A percentile compares a stretch with the other conserved stretches of the same genome.
These are phyloP conservation scores for Drosophila melanosoma DNA, from an alignment of 2,888 invertebrate species.

Conservation along the genomic window DNA sequence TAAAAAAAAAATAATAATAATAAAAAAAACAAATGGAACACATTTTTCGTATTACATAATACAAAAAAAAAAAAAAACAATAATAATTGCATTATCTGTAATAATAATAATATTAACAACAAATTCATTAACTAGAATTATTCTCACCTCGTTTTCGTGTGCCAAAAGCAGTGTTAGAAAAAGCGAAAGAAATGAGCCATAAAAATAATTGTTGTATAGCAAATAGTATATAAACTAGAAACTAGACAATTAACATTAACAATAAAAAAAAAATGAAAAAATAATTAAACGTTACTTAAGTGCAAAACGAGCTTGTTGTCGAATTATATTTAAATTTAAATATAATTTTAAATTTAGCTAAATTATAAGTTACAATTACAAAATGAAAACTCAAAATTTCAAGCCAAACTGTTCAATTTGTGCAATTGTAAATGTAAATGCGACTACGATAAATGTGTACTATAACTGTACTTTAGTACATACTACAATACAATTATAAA, in stretches of 20 bases:
- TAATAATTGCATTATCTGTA: conserved; percentile 31
- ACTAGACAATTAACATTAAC: conserved; percentile 38
- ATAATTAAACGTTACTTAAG: conserved; percentile 67
- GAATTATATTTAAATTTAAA: conserved; percentile 57
- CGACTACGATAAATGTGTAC: conserved; percentile 16
- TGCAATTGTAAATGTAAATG: conserved; percentile 34
- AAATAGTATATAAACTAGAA: conserved; percentile 27
- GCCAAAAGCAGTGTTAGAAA: conserved; percentile 17
- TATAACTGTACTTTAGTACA: conserved; percentile 33
- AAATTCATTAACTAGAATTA: conserved; percentile 37
- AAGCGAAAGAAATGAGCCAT: not conserved
- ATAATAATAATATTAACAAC: conserved; percentile 16
- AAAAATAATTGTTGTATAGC: conserved; percentile 59
- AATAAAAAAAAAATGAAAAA: conserved; percentile 11
- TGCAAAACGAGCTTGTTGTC: conserved; percentile 82
- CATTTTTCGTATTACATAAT: conserved; percentile 42
- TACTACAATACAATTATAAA: not conserved
- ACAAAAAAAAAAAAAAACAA: conserved; percentile 17
- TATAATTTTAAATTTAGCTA: conserved; percentile 67
- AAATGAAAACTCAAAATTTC: conserved; percentile 7
- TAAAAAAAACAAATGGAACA: conserved; percentile 19
- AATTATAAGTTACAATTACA: conserved; percentile 40
- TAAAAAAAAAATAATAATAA: not conserved
- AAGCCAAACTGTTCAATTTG: conserved; percentile 27
- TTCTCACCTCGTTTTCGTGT: conserved; percentile 50